Evolutionary conservation across 2,888 invertebrate genomes (phyloP), one percentile per base, ranked within the genome.

Genomic region (Metacarcinus magister): DNA sequence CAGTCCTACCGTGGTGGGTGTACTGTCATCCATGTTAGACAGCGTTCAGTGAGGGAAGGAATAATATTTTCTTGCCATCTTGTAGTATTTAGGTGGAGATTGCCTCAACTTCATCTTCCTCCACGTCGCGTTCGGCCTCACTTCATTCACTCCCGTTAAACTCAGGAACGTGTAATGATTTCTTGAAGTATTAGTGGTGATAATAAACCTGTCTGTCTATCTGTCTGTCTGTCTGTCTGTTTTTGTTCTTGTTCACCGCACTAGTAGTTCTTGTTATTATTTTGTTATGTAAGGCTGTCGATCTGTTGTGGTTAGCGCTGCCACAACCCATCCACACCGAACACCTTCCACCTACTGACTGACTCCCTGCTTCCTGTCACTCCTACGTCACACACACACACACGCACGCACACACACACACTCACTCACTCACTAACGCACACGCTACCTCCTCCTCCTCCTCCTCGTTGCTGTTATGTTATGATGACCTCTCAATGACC

Each of bases 331-430:
- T 10, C 92, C 54, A 28, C 92, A 54, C 5, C 92, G 32, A 13
- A 54, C 43, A 28, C 92, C 28, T 32, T 5, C n/a, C 92, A 28
- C 54, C 39, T 39, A 92, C 92, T 92, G 92, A 92, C 92, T 92
- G 48, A 16, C 44, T 92, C 19, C 46, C 92, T 8, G 32, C 92
- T 92, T 54, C 54, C 54, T 92, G 48, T 92, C 54, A 92, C 92
- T 13, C 28, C 48, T 48, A 48, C 44, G n/a, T 91, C 39, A 19
- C 90, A 44, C 43, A 60, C 92, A 60, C 92, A 60, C 92, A 92
- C 92, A 92, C 92, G 60, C 92, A 60, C 92, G 60, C 92, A 92
- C 92, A 92, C 92, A 92, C 92, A 46, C 48, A 32, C 48, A 28
- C 39, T 39, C 75, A 75, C 75, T 75, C 75, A 75, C 75, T 75